Base-by-base conservation (phyloP, 1,140 invertebrate genomes). In the Drosophila equinoxialis region DNA sequence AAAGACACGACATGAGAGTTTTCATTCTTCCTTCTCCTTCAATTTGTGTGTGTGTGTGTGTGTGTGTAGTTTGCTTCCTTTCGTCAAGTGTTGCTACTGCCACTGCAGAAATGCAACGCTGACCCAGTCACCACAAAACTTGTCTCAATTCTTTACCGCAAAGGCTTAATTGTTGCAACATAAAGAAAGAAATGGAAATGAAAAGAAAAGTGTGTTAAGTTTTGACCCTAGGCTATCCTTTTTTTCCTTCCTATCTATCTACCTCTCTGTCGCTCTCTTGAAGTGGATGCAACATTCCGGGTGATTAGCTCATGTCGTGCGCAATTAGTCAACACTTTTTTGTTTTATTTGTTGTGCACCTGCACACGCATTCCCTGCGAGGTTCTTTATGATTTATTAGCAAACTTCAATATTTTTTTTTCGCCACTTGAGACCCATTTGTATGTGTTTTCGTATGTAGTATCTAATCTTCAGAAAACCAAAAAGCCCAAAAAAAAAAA, bases 171-270 rank as follows among this genome's bases (percentile, higher is more conserved):
- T 87, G 83, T 87, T 63, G 74, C 74, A 71, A 48, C 39, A 68
- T 42, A 42, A 64, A 66, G 63, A 70, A 64, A 66, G 63, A 70
- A 72, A 80, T 78, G 70, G 73, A 84, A 89, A 89, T 81, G 63
- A 70, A 72, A 80, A 75, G 70, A 77, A 84, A 89, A 89, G 80
- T 81, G 84, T 89, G 84, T 89, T 89, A 89, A 89, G 84, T 84
- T 90, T 66, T 84, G 84, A 77, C 84, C 71, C 71, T 54, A 72
- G 84, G 77, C 61, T 23, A 74, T 14, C 42, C 20, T 60, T 60
- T 65, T 14, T 63, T 58, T 62, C 62, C 61, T 69, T 66, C 70
- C 65, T 48, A 2, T 17, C 7, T 48, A 8, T 48, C 14, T 20
- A 6, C n/a, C 45, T 17, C n/a, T 45, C 42, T 41, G 68, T 64